Conservation (phyloP, 2,797 vertebrate genomes). For the Tragopan temminckii region DNA sequence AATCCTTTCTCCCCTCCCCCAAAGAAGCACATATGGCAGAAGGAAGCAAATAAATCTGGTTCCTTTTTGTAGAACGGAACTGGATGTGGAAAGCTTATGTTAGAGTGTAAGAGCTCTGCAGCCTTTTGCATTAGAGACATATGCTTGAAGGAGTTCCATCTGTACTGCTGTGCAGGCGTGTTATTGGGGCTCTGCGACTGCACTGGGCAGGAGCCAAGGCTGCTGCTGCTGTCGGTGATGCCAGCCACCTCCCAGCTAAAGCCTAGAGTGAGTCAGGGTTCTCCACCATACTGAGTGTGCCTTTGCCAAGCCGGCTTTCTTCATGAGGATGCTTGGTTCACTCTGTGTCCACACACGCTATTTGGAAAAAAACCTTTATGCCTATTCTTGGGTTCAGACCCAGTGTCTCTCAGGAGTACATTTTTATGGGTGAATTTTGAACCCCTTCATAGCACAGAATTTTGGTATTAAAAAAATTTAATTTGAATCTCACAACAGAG, state of each 20-base stretch:
- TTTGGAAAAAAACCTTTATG: background rate
- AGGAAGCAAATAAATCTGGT: conserved; percentile 74
- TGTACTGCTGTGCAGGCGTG: background rate
- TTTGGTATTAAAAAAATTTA: background rate
- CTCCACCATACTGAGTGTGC: background rate
- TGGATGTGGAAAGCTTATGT: conserved; percentile 72
- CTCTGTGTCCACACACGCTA: background rate
- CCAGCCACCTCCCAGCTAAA: background rate
- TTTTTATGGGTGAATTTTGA: conserved; percentile 8
- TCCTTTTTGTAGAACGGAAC: conserved; percentile 54
- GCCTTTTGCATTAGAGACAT: conserved; percentile 65
- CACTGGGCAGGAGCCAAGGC: conserved; percentile 55
- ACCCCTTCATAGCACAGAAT: background rate
- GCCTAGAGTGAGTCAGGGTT: background rate
- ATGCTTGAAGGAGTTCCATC: conserved; percentile 67
- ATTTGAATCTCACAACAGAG: background rate
- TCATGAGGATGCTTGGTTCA: background rate
- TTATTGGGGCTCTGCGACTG: conserved; percentile 9
- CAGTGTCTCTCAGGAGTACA: background rate
- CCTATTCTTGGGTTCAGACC: background rate
- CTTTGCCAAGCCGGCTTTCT: background rate
- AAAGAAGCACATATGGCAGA: conserved; percentile 59
- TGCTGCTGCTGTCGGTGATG: conserved; percentile 22
- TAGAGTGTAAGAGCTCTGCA: conserved; percentile 20
- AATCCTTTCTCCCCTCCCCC: background rate